phyloP scores from a whole-genome alignment of 2,888 invertebrate genomes.

The Gortyna flavago region DNA sequence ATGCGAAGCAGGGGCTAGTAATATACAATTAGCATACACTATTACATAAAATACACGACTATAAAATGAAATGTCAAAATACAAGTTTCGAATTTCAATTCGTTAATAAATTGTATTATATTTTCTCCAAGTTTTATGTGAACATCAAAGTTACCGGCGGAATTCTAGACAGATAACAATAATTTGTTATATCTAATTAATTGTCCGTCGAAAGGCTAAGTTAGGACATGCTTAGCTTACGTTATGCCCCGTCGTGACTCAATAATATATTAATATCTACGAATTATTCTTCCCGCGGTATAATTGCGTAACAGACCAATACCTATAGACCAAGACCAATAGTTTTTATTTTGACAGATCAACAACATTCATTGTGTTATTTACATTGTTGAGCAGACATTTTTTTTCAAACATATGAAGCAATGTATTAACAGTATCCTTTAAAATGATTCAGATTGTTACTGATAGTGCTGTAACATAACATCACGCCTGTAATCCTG shows the following conservation, averaged over 20 bases:
- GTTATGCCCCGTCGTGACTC: slow-evolving; percentile 19
- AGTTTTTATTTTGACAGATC: too few relatives aligned
- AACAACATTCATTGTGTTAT: too few relatives aligned
- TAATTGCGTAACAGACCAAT: too few relatives aligned
- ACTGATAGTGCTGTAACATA: too few relatives aligned
- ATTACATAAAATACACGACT: slow-evolving; percentile 42
- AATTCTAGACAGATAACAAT: slow-evolving; percentile 58
- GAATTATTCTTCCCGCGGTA: too few relatives aligned
- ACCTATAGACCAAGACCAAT: too few relatives aligned
- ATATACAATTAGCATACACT: slow-evolving; percentile 35
- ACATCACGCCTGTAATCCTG: too few relatives aligned
- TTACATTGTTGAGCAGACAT: too few relatives aligned
- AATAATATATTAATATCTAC: neutral
- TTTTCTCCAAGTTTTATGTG: slow-evolving; percentile 30
- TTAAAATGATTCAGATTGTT: too few relatives aligned
- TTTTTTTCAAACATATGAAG: too few relatives aligned
- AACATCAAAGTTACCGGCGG: slow-evolving; percentile 58
- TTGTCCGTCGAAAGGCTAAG: slow-evolving; percentile 55
- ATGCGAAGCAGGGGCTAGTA: too few relatives aligned
- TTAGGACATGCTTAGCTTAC: slow-evolving; percentile 48
- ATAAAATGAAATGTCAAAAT: slow-evolving; percentile 43
- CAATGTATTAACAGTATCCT: too few relatives aligned
- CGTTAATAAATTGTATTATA: slow-evolving; percentile 44
- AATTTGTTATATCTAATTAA: slow-evolving; percentile 63
- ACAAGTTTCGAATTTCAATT: slow-evolving; percentile 45